Conservation (phyloP, 2,888 invertebrate species). For the Drosophila atripex region DNA sequence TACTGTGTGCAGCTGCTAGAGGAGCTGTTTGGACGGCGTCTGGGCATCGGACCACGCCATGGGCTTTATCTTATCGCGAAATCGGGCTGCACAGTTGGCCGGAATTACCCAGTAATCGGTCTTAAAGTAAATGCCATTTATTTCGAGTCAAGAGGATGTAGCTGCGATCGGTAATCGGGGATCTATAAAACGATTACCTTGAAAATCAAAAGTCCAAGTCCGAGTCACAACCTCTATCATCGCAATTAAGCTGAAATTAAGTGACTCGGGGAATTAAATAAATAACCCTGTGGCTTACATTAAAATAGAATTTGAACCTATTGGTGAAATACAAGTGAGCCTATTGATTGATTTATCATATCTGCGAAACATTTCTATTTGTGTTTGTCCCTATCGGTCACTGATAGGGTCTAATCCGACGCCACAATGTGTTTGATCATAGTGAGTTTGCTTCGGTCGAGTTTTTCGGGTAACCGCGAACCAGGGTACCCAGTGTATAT, state of each 20-base stretch:
- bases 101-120: slow-evolving; percentile 7
- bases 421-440: slow-evolving; percentile 17
- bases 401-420: slow-evolving; percentile 16
- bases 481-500: slow-evolving; percentile 21
- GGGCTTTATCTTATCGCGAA: slow-evolving; percentile 59
- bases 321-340: neutral
- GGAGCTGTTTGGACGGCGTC: slow-evolving; percentile 40
- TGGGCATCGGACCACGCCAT: slow-evolving; percentile 47
- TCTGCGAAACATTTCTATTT: slow-evolving; percentile 14
- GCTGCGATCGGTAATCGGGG: neutral
- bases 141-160: neutral
- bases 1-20: slow-evolving; percentile 49
- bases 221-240: neutral
- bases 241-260: neutral
- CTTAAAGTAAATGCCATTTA: neutral
- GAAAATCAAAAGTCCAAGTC: neutral
- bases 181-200: neutral
- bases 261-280: neutral
- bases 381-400: slow-evolving; percentile 10
- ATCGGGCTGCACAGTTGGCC: slow-evolving; percentile 53
- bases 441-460: slow-evolving; percentile 16
- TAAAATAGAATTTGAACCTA: neutral
- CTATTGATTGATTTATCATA: slow-evolving; percentile 13
- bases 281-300: neutral
- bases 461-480: neutral